Evolutionary conservation across 2,113 vertebrate species (phyloP).

Genomic region (Crotalus tigris): DNA sequence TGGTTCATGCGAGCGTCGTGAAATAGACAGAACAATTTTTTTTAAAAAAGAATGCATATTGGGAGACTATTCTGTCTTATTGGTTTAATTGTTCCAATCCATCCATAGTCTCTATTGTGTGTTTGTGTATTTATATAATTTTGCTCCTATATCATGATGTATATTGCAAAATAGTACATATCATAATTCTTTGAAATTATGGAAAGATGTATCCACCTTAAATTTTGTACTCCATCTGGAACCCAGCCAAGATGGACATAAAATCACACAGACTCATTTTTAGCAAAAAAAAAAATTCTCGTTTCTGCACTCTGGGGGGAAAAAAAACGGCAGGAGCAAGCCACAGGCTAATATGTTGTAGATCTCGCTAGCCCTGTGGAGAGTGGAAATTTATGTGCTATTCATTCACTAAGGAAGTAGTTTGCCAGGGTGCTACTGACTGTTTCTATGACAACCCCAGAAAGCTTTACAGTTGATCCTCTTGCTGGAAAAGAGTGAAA

Average conservation of each 20-base stretch:
- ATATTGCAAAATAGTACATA: background rate
- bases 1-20: background rate
- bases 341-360: slow-evolving; percentile 1
- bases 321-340: slow-evolving; percentile 3
- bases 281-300: background rate
- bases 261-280: background rate
- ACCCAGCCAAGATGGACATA: background rate
- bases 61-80: background rate
- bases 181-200: background rate
- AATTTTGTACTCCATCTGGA: background rate
- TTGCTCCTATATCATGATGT: background rate
- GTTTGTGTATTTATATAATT: background rate
- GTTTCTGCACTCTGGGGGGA: background rate
- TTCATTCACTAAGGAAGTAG: slow-evolving; percentile 31
- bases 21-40: background rate
- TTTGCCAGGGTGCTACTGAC: slow-evolving; percentile 38
- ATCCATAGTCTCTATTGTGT: background rate
- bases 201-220: background rate
- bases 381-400: slow-evolving; percentile 26
- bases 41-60: background rate
- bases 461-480: slow-evolving; percentile 37
- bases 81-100: background rate
- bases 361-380: slow-evolving; percentile 3
- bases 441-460: slow-evolving; percentile 50
- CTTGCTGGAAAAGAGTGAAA: slow-evolving; percentile 29